Evolutionary conservation across 2,888 invertebrate genomes (phyloP), one percentile per base, ranked within the genome.

Genomic region (Chrysopilus asiliformis): DNA sequence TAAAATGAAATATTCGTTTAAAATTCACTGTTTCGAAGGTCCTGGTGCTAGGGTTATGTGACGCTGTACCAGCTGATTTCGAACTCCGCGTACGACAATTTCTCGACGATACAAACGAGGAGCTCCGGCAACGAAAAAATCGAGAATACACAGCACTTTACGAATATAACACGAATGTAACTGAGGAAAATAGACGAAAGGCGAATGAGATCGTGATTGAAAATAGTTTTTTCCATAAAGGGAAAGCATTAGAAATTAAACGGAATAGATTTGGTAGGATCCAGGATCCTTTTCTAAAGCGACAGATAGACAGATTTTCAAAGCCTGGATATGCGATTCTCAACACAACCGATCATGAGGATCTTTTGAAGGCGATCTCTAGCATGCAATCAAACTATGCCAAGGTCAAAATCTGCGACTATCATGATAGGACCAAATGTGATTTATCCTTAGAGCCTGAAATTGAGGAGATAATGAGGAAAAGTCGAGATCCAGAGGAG

Each of bases 361-460:
- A 67, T 35, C 61, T 77, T 15, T 70, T 74, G 49, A 70, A 72
- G 50, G 68, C 74, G 0, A 68, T 77, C 1, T 74, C 76, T 1
- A 71, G 74, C 2, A 86, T 87, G 86, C 71, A 78, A 49, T 68
- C 74, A 1, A 76, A 78, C 45, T 86, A 84, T 53, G 76, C 81
- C 0, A 84, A 72, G 1, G 71, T 80, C 0, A 82, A 76, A 53
- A 74, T 85, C 14, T 86, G 85, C 49, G 71, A 74, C 4, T 83
- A 61, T 46, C 68, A 70, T 16, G 67, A 80, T 46, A 49, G 55
- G 0, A 60, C 53, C 0, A 74, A 76, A 47, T 84, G 85, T 48
- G 71, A 78, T 45, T 55, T 84, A 10, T 56, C 71, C 9, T 63
- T 85, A 34, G 83, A 84, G 54, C 84, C 85, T 44, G 53, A 58